Conservation (phyloP, 2,113 vertebrate species). For the Lota lota region DNA sequence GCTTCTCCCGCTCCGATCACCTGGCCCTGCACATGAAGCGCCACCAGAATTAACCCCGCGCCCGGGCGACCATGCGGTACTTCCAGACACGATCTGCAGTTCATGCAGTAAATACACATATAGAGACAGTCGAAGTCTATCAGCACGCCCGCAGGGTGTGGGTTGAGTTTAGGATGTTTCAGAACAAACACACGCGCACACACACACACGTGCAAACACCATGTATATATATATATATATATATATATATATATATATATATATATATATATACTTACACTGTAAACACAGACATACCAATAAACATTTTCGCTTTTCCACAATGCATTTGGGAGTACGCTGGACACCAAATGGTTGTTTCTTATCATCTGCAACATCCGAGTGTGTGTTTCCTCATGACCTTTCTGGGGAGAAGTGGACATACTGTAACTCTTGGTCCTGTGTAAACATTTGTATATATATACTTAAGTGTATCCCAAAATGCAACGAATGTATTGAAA, state of each 20-base stretch:
- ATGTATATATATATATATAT: background rate
- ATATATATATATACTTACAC: background rate
- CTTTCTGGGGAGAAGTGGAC: too few relatives aligned
- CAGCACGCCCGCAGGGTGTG: too few relatives aligned
- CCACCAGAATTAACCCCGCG: conserved; percentile 78
- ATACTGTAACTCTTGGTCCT: conserved; percentile 1
- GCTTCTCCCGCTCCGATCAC: conserved; percentile 88
- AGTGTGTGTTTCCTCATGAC: background rate
- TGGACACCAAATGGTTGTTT: too few relatives aligned
- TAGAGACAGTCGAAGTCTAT: background rate
- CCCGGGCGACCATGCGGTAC: background rate
- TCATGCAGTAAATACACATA: background rate
- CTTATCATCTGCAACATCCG: background rate
- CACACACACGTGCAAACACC: background rate
- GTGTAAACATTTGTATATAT: conserved; percentile 57
- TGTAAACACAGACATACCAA: too few relatives aligned
- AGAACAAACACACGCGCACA: background rate
- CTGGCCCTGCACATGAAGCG: conserved; percentile 89
- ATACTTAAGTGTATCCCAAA: conserved; percentile 34
- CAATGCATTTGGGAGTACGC: too few relatives aligned
- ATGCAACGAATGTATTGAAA: conserved; percentile 61
- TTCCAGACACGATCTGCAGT: background rate
- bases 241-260: background rate
- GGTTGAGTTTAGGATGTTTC: background rate
- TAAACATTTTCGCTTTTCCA: too few relatives aligned